Conservation (phyloP, 1,140 invertebrate genomes). For the Lordiphosa clarofinis region DNA sequence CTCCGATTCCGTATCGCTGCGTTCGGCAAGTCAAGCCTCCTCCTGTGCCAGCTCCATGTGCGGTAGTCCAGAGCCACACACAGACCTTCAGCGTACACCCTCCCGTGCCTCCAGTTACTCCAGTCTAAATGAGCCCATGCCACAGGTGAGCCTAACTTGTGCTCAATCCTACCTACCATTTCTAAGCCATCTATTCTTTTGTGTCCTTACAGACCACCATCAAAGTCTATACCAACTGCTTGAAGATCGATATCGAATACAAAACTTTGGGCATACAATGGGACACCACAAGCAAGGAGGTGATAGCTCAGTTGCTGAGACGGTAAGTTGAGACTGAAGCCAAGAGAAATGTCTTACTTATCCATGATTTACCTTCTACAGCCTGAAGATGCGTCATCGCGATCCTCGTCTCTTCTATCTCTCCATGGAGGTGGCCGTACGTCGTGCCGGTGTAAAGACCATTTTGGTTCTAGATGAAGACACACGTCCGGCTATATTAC, state of each 20-base stretch:
- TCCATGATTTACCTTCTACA: constrained; percentile 5
- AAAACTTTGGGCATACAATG: constrained; percentile 93
- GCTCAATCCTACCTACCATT: not conserved
- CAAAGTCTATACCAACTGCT: constrained; percentile 92
- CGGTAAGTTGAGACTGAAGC: constrained; percentile 82
- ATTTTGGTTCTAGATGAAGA: constrained; percentile 92
- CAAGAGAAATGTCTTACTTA: not conserved
- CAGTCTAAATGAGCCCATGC: constrained; percentile 81
- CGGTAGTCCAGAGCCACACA: constrained; percentile 82
- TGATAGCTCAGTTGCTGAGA: constrained; percentile 90
- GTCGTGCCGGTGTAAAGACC: constrained; percentile 88
- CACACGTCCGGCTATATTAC: constrained; percentile 91
- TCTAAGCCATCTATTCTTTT: not conserved
- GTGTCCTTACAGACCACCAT: constrained; percentile 89
- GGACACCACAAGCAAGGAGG: constrained; percentile 91
- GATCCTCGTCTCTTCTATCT: constrained; percentile 95
- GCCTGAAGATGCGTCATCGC: constrained; percentile 89
- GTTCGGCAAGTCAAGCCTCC: constrained; percentile 86
- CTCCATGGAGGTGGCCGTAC: constrained; percentile 94
- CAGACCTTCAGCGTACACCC: constrained; percentile 78
- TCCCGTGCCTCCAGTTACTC: constrained; percentile 83
- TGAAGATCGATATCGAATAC: constrained; percentile 95
- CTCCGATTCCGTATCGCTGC: constrained; percentile 89
- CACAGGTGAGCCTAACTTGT: constrained; percentile 78
- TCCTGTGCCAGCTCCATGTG: constrained; percentile 81